Base-by-base conservation (phyloP, 1,140 invertebrate genomes). In the Sinonovacula constricta region DNA sequence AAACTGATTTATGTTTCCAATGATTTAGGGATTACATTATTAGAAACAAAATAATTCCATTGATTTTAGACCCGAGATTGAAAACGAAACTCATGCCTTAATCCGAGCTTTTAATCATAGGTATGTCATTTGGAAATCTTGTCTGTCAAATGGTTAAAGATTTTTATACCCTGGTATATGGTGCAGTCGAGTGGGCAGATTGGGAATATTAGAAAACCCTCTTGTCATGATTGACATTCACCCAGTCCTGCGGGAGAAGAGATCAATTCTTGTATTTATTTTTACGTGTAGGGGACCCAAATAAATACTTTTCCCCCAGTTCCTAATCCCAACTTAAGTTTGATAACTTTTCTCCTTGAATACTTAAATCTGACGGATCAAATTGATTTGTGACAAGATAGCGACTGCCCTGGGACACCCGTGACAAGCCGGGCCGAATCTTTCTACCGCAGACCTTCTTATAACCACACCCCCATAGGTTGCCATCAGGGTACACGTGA, bases 21-120 rank as follows among this genome's bases (percentile, higher is more conserved):
- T 76, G 72, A 76, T 76, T 76, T 76, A 66, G 45, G 72, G 72
- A 76, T 76, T 76, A 76, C 63, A 76, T 36, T 76, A 76, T 76
- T 76, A 76, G 72, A 76, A 76, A 76, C 72, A 76, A 67, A 76
- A 76, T 76, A 76, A 76, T 76, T 62, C 45, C 63, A 76, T 76
- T 76, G 72, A 76, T 76, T 59, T 63, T 45, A 56, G 59, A 26
- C 62, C 62, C 45, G 30, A 53, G 72, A 76, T 36, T 57, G 72
- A 76, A 76, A 76, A 76, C 63, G 72, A 76, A 76, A 76, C 45
- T 76, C 62, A 34, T 33, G 53, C 22, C 33, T 39, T 76, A 76
- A 76, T 66, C 72, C 72, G 30, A 26, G 60, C 71, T 67, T 76
- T 76, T 76, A 66, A 76, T 76, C 72, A 76, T 66, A 34, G 57